Base-by-base conservation (phyloP, 1,140 invertebrate species). In the Nasonia vitripennis region DNA sequence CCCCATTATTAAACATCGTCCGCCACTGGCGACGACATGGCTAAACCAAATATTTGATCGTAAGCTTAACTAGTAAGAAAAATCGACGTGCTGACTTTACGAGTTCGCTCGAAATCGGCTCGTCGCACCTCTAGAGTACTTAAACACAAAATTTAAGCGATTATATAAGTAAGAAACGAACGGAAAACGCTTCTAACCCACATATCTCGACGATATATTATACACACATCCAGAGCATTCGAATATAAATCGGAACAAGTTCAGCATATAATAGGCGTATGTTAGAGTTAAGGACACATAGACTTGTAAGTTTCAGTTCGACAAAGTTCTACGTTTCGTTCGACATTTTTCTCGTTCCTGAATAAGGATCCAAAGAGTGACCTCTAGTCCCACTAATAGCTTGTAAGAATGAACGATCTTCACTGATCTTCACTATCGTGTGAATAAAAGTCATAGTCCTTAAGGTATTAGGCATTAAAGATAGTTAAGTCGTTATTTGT, bases 331-430 rank as follows among this genome's bases (percentile, higher is more conserved):
- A 67, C 20, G 7, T 80, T 67, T 62, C 14, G 20, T 80, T 85
- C 34, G 10, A 70, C 37, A 68, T 67, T 81, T 85, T 82, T 82
- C 73, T 78, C 41, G 80, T 77, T 86, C 85, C 73, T 78, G 70
- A 70, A 82, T 11, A 78, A 71, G 79, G 84, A 81, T 81, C 71
- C 84, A 85, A 81, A 75, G 85, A 86, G 85, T 86, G 55, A 75
- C 31, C 48, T 86, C 85, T 86, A 86, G 85, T 86, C 85, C 31
- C 75, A 78, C 67, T 78, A 48, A 11, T 81, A 81, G 73, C 27
- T 17, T 5, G 75, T 81, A 78, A 48, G 37, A 62, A 14, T 75
- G 70, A 85, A 7, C 31, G 77, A 78, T 84, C 75, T 34, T 37
- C 23, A 51, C 2, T 37, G 67, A 55, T 74, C 48, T 10, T 80